Evolutionary conservation across 2,113 vertebrate species (phyloP).

Genomic region (Alouatta palliata): DNA sequence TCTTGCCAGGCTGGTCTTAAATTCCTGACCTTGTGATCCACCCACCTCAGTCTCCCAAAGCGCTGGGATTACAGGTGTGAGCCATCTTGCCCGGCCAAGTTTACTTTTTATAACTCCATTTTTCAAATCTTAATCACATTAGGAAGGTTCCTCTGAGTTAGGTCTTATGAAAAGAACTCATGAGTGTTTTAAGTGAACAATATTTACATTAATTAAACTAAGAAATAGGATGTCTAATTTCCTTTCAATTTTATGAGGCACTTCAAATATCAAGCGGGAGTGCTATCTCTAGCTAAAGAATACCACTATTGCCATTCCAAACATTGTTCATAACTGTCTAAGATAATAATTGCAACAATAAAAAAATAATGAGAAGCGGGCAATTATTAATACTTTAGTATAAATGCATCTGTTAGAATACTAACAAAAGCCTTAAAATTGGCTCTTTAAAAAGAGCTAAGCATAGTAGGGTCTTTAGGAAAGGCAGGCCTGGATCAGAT

Average conservation of each 20-base stretch:
- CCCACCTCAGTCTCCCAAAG: too few species aligned
- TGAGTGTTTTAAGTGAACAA: background rate
- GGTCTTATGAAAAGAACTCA: background rate
- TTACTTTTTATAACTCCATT: background rate
- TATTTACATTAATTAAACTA: background rate
- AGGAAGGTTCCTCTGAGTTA: background rate
- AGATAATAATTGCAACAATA: background rate
- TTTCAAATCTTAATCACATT: constrained; percentile 49
- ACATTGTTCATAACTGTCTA: background rate
- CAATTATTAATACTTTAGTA: background rate
- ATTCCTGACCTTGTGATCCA: too few species aligned
- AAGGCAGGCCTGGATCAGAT: background rate
- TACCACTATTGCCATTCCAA: background rate
- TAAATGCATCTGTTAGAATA: background rate
- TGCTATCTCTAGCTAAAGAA: background rate
- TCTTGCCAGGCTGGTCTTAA: too few species aligned
- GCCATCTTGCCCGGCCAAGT: too few species aligned
- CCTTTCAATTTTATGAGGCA: background rate
- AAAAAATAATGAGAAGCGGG: background rate
- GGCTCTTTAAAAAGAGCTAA: background rate
- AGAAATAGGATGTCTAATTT: background rate
- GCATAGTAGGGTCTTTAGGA: background rate
- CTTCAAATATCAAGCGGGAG: background rate
- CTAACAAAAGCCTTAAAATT: background rate
- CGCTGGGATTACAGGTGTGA: too few species aligned